Evolutionary conservation across 2,113 vertebrate species (phyloP).

Genomic region (Melanostigma gelatinosum): DNA sequence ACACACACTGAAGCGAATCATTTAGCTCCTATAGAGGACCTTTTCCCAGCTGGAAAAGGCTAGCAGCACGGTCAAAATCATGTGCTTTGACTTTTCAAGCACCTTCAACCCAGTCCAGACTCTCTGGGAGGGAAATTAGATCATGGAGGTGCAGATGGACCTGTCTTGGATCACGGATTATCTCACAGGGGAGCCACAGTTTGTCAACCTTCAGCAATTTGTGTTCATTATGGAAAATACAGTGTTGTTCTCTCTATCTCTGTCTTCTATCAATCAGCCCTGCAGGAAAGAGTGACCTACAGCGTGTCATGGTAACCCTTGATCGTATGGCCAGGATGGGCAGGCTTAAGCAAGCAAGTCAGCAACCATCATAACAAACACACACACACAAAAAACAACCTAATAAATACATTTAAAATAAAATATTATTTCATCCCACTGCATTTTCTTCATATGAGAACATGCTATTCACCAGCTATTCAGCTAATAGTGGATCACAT

Average conservation of each 20-base stretch:
- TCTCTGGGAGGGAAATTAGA: slow-evolving; percentile 27
- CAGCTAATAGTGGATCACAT: not conserved
- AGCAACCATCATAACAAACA: not conserved
- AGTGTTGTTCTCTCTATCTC: not conserved
- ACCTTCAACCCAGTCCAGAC: slow-evolving; percentile 49
- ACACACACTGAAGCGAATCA: slow-evolving; percentile 57
- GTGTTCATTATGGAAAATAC: not conserved
- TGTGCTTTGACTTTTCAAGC: slow-evolving; percentile 42
- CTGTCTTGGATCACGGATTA: slow-evolving; percentile 35
- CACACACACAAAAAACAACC: not conserved
- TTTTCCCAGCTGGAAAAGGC: slow-evolving; percentile 31
- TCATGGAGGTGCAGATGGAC: slow-evolving; percentile 47
- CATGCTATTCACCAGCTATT: not conserved
- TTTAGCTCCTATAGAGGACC: slow-evolving; percentile 12
- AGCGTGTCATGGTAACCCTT: not conserved
- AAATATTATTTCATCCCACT: slow-evolving; percentile 41
- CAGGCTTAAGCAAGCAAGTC: not conserved
- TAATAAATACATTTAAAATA: not conserved
- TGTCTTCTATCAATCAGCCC: not conserved
- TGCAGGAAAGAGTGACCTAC: not conserved
- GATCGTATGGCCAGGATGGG: not conserved
- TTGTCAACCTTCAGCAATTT: not conserved
- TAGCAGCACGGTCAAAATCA: not conserved
- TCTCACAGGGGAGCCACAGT: slow-evolving; percentile 21
- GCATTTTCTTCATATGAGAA: not conserved